Base-by-base conservation (phyloP, 2,113 vertebrate genomes). In the Onychostruthus taczanowskii region DNA sequence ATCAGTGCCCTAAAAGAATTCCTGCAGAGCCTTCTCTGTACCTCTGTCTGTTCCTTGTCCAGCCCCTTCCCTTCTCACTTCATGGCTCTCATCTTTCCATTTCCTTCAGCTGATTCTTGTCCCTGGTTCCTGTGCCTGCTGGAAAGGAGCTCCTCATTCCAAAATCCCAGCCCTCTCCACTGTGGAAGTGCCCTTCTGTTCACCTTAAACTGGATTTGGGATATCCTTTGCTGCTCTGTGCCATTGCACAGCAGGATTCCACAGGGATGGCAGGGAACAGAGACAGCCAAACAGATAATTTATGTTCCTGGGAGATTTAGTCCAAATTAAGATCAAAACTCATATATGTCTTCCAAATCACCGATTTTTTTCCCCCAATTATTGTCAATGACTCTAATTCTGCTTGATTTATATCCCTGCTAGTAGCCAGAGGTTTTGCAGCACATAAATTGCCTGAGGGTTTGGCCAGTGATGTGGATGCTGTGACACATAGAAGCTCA, bases 261-360 rank as follows among this genome's bases (percentile, higher is more conserved):
- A 0, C 19, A 59, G 87, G 67, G 47, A 44, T 74, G 67, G 85
- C 77, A 82, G 81, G 66, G 66, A 72, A 31, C 2, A 78, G 56
- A 70, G 49, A 37, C 63, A 77, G 78, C 52, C 77, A 68, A 55
- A 73, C 84, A 76, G 64, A 46, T 92, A 91, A 91, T 90, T 94
- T 70, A 67, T 72, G 61, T 77, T 93, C 73, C 76, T 91, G 79
- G 43, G 63, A 93, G 43, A 90, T 95, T 81, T 92, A 88, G 55
- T 87, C 70, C 88, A 93, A 91, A 88, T 94, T 88, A 96, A 81
- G 64, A 90, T 93, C 87, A 94, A 84, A 93, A 80, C 56, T 69
- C 63, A 41, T 83, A 44, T 53, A 67, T 50, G 59, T 94, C 94
- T 93, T 94, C 90, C 82, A 84, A 89, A 95, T 80, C n/a, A 41